A percentile compares a stretch with the other conserved stretches of the same genome.
Conservation (phyloP, 2,888 invertebrate genomes). For the Melanchra persicariae region DNA sequence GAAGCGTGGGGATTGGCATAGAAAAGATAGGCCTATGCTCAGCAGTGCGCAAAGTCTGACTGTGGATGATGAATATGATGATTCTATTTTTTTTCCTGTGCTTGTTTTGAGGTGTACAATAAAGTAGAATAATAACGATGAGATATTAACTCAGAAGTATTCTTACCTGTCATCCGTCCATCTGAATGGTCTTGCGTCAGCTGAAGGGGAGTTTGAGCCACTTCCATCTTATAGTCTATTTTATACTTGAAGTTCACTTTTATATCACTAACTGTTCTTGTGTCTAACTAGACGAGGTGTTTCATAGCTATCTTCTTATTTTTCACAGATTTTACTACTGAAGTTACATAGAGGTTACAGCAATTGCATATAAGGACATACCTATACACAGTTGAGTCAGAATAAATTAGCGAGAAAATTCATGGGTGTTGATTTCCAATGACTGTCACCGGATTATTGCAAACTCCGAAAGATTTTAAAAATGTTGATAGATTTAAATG, state of each 20-base stretch:
- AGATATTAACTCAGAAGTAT: not conserved
- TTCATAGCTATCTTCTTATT: constrained; percentile 31
- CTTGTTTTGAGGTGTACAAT: too few species aligned
- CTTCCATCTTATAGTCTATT: constrained; percentile 80
- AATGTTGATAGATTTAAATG: too few species aligned
- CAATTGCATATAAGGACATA: constrained; percentile 28
- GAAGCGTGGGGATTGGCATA: too few species aligned
- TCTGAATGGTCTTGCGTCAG: constrained; percentile 87
- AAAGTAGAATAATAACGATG: not conserved
- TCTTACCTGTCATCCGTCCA: constrained; percentile 81
- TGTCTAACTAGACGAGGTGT: constrained; percentile 5
- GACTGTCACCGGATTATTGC: too few species aligned
- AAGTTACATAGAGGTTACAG: not conserved
- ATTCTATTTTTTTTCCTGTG: too few species aligned
- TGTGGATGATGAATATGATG: too few species aligned
- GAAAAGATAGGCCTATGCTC: too few species aligned
- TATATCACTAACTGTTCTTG: constrained; percentile 22
- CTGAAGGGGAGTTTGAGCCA: constrained; percentile 87
- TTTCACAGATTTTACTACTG: constrained; percentile 1
- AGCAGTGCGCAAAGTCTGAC: too few species aligned
- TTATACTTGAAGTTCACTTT: constrained; percentile 35
- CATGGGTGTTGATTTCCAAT: too few species aligned
- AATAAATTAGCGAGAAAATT: not conserved
- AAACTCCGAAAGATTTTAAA: too few species aligned
- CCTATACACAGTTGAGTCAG: constrained; percentile 1